Percentiles rank a stretch among this genome's conserved stretches.
These are phyloP conservation scores for Gasterosteus nipponicus DNA, from an alignment of 2,113 vertebrate genomes.

Conservation along the genomic window DNA sequence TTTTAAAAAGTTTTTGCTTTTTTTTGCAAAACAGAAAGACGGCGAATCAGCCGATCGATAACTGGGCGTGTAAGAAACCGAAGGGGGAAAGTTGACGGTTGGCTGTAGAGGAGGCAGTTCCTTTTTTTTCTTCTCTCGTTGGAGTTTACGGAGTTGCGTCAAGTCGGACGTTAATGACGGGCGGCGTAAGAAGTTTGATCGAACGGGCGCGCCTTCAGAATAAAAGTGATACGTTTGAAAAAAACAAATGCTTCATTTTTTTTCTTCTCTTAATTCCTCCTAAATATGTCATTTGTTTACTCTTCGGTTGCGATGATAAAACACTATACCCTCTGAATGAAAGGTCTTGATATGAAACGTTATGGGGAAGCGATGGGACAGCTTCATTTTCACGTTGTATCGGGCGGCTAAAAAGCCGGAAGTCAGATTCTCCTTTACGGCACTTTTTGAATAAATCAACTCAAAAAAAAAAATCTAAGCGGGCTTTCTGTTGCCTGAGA, in stretches of 20 bases:
- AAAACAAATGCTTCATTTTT: background rate
- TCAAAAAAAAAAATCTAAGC: background rate
- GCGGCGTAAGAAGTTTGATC: background rate
- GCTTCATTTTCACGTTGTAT: background rate
- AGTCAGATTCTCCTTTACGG: background rate
- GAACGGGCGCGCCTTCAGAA: constrained; percentile 31
- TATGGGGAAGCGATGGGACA: background rate
- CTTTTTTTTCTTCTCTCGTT: background rate
- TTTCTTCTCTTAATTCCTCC: background rate
- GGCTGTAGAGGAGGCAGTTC: too few species aligned
- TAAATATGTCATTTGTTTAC: fast-evolving
- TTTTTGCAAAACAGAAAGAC: background rate
- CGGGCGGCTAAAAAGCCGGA: background rate
- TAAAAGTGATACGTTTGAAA: constrained; percentile 29
- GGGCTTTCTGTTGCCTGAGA: background rate
- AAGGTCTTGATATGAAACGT: background rate
- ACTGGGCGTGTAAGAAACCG: too few species aligned
- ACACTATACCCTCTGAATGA: background rate
- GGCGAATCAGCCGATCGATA: background rate
- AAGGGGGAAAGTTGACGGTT: too few species aligned
- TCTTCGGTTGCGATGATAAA: background rate
- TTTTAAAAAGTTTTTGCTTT: background rate
- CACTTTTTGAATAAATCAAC: background rate
- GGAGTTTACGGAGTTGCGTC: constrained; percentile 6
- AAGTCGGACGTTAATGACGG: background rate